A percentile compares a stretch with the other conserved stretches of the same genome.
These are phyloP conservation scores for Megaustenia siamemsis DNA, from an alignment of 2,888 invertebrate genomes.

Conservation along the genomic window DNA sequence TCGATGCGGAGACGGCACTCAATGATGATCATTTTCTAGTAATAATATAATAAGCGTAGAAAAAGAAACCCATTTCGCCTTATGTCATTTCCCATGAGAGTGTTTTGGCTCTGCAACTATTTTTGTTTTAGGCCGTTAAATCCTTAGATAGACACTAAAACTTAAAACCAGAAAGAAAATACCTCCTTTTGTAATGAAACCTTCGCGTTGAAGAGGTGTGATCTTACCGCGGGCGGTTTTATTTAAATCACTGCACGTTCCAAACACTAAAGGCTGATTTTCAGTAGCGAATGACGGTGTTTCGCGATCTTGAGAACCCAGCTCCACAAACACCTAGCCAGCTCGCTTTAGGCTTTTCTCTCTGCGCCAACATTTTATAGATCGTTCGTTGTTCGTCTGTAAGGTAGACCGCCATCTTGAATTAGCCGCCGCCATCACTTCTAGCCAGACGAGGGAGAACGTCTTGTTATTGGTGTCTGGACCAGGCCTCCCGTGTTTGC, in stretches of 20 bases:
- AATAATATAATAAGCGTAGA: no score
- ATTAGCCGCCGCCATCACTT: constrained; percentile 40
- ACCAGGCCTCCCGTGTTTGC: neutral
- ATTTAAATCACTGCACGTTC: neutral
- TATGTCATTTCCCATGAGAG: no score
- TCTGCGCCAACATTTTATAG: constrained; percentile 15
- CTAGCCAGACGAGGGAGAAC: constrained; percentile 33
- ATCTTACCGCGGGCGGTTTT: neutral
- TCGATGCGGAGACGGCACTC: no score
- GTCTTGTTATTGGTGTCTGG: constrained; percentile 9
- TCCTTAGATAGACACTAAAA: no score
- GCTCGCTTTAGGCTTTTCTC: neutral
- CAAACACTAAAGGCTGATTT: neutral
- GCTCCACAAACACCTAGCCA: neutral
- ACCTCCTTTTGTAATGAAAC: neutral
- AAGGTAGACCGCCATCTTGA: constrained; percentile 48
- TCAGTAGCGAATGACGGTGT: neutral
- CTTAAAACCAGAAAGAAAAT: neutral
- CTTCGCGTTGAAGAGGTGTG: neutral
- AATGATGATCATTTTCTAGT: no score
- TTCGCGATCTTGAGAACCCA: neutral
- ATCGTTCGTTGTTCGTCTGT: constrained; percentile 46
- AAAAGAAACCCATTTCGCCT: no score
- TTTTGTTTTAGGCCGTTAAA: no score
- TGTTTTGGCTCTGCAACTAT: no score